A percentile compares a stretch with the other conserved stretches of the same genome.
phyloP scores from a whole-genome alignment of 2,113 vertebrate genomes.

The Solea solea region DNA sequence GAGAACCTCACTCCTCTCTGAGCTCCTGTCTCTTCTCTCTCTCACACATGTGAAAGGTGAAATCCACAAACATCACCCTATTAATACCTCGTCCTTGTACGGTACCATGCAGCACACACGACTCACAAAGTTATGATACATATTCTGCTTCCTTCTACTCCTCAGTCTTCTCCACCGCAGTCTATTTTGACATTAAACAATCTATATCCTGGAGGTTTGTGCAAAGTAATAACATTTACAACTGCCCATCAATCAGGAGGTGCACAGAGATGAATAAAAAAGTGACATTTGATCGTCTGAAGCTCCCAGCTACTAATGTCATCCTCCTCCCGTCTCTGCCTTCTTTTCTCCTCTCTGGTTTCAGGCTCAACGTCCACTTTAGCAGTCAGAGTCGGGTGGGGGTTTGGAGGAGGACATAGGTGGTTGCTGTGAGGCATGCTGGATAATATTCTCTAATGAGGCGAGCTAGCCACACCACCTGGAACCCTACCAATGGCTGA shows the following conservation, averaged over 20 bases:
- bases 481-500: constrained; percentile 55
- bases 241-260: constrained; percentile 46
- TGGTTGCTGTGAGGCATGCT: constrained; percentile 57
- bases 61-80: constrained; percentile 10
- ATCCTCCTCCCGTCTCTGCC: constrained; percentile 18
- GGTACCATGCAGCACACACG: constrained; percentile 9
- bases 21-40: constrained; percentile 22
- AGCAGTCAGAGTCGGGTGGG: constrained; percentile 41
- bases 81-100: constrained; percentile 1
- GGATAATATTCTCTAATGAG: constrained; percentile 77
- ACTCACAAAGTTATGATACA: constrained; percentile 10
- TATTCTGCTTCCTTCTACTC: neutral
- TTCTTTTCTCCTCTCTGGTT: constrained; percentile 29
- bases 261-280: constrained; percentile 2
- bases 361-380: constrained; percentile 51
- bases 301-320: constrained; percentile 51
- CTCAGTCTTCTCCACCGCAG: constrained; percentile 8
- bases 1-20: constrained; percentile 30
- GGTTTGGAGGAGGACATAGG: constrained; percentile 14
- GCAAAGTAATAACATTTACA: constrained; percentile 60
- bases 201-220: constrained; percentile 48
- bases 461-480: constrained; percentile 62
- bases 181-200: constrained; percentile 48
- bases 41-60: constrained; percentile 12
- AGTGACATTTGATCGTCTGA: constrained; percentile 47